Base-by-base conservation (phyloP, 2,113 vertebrate species). In the Centropus bengalensis region DNA sequence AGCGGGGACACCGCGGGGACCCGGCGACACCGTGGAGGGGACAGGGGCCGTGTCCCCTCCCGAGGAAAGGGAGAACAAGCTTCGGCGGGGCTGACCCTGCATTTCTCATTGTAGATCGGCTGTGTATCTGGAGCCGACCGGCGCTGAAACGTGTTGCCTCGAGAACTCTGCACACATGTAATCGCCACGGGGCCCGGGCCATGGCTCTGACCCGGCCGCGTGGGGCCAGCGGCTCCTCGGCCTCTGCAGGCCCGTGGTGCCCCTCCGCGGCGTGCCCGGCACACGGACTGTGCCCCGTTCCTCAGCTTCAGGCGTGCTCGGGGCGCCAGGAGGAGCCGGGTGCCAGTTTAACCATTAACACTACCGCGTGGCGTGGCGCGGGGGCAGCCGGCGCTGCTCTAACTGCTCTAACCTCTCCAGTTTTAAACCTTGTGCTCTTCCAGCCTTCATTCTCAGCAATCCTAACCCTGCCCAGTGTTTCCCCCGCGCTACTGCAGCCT, bases 121-220 rank as follows among this genome's bases (percentile, higher is more conserved):
- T 97, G 77, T 97, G 95, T 98, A 97, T 97, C 96, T 96, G 33
- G 96, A 97, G 97, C 96, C 97, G 97, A 97, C 97, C 97, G 89
- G 92, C 54, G 80, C 98, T 97, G 97, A 97, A 97, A 97, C 81
- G 70, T 97, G 97, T 98, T 98, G 97, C 98, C 97, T 98, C 98
- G 98, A 97, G 97, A 98, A 97, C 98, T 97, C 95, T 95, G 28
- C 97, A 98, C 97, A 97, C 91, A 96, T 97, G 95, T 98, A 98
- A 97, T 97, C 97, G 47, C 47, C 22, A 20, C 21, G 47, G 47
- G 47, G 47, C 20, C 21, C 47, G 36, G 36, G 36, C 36, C 36
- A 36, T 36, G 36, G 36, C 36, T 36, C 36, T 36, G 36, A 36
- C 36, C 36, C 36, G 36, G 36, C 36, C 36, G 36, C 36, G 36